Evolutionary conservation across 2,797 vertebrate species (phyloP).

Genomic region (Amniataba percoides): DNA sequence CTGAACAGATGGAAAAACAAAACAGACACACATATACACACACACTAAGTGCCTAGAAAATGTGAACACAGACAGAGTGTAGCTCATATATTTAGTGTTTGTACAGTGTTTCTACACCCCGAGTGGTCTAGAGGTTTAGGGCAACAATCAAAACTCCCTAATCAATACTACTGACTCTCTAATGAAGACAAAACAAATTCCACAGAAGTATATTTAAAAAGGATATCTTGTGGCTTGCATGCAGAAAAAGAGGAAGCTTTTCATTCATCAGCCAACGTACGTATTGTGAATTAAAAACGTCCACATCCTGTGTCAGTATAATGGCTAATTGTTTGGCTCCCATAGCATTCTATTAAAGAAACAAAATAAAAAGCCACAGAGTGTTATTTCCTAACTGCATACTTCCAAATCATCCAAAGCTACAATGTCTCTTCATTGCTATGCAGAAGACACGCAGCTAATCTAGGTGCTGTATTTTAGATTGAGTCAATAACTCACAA

Average conservation of each 20-base stretch:
- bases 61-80: no score
- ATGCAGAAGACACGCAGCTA: no score
- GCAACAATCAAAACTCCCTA: not conserved
- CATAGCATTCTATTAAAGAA: not conserved
- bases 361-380: not conserved
- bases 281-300: not conserved
- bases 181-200: not conserved
- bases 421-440: no score
- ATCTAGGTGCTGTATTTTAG: no score
- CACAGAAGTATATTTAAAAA: not conserved
- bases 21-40: not conserved
- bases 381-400: no score
- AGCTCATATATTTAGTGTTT: not conserved
- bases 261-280: not conserved
- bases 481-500: no score
- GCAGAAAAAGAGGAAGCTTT: not conserved
- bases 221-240: not conserved
- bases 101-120: not conserved
- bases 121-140: no score
- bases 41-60: not conserved
- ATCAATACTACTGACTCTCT: not conserved
- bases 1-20: conserved; percentile 70
- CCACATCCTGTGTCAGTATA: not conserved
- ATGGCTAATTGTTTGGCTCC: not conserved
- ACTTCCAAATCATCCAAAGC: no score